These are phyloP conservation scores for Agrochola lychnidis DNA, from an alignment of 2,888 invertebrate species.

Conservation along the genomic window DNA sequence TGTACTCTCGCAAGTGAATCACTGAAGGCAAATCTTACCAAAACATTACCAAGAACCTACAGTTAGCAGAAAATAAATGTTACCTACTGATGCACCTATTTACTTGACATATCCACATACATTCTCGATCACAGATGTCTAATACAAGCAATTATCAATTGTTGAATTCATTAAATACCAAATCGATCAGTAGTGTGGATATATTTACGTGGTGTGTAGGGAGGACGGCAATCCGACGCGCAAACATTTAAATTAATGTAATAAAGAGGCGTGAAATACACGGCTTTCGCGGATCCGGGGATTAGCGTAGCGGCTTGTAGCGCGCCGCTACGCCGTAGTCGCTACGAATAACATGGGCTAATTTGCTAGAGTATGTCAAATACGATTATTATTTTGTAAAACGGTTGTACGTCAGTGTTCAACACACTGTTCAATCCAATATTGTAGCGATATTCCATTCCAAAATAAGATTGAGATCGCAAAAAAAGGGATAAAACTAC, in stretches of 20 bases:
- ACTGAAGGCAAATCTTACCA: conserved; percentile 17
- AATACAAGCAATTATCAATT: conserved; percentile 14
- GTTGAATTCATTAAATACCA: conserved; percentile 43
- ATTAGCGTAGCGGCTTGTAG: conserved; percentile 76
- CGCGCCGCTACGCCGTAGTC: conserved; percentile 51
- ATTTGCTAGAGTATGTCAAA: not conserved
- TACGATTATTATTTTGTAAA: conserved; percentile 4
- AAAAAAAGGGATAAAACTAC: too few species aligned
- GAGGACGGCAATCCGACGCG: conserved; percentile 78
- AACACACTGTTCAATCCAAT: not conserved
- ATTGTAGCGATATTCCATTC: too few species aligned
- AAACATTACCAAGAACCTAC: not conserved
- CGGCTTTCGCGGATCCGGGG: conserved; percentile 82
- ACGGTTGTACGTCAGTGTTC: not conserved
- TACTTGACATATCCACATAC: not conserved
- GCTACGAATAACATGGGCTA: conserved; percentile 38
- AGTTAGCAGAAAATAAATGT: not conserved
- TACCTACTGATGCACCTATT: not conserved
- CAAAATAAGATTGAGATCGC: too few species aligned
- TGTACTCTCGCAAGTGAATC: conserved; percentile 46
- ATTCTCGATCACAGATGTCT: not conserved
- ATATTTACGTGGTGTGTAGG: conserved; percentile 75
- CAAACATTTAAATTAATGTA: conserved; percentile 91
- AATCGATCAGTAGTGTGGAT: conserved; percentile 68
- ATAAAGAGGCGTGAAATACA: conserved; percentile 88